Conservation (phyloP, 2,797 vertebrate genomes). For the Xerus rutilus region DNA sequence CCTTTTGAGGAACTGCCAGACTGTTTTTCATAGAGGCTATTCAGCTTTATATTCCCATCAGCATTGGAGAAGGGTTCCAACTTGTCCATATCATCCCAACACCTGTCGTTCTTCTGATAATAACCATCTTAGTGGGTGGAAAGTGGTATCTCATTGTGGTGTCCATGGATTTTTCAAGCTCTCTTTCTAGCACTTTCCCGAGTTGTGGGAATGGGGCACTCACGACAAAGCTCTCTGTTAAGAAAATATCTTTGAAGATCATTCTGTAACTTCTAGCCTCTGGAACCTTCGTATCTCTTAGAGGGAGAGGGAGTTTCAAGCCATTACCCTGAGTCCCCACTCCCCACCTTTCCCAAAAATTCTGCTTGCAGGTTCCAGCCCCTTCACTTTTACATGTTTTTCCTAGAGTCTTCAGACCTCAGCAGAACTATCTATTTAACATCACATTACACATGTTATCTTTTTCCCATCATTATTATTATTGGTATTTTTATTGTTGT, state of each 20-base stretch:
- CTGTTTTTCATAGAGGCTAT: not conserved
- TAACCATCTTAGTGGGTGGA: not conserved
- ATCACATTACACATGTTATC: not conserved
- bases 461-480: not conserved
- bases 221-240: not conserved
- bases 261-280: not conserved
- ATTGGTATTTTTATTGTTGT: not conserved
- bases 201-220: not conserved
- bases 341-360: not conserved
- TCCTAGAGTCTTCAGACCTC: not conserved
- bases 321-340: not conserved
- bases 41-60: not conserved
- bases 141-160: not conserved
- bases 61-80: not conserved
- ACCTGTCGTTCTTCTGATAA: not conserved
- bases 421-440: not conserved
- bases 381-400: not conserved
- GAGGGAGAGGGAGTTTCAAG: not conserved
- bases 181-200: not conserved
- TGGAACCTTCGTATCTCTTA: not conserved
- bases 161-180: not conserved
- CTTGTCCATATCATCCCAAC: not conserved
- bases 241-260: not conserved
- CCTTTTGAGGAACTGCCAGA: not conserved
- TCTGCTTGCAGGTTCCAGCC: fast-evolving